A percentile compares a stretch with the other conserved stretches of the same genome.
Conservation (phyloP, 2,113 vertebrate species). For the Ptilorrhoa leucosticta region DNA sequence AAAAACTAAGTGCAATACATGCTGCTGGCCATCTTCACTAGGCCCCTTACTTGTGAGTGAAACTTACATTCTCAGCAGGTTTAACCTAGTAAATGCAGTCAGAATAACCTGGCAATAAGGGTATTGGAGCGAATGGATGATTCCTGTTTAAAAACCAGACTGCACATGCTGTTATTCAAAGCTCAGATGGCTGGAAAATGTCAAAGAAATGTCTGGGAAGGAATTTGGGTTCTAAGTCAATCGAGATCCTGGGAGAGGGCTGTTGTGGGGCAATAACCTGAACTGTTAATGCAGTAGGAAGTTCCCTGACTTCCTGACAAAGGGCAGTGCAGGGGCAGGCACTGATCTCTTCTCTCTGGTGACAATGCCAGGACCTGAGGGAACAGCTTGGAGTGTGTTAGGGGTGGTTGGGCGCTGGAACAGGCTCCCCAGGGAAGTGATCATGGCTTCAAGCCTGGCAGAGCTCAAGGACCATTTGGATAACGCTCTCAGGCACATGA, state of each 20-base stretch:
- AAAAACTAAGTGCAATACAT: not conserved
- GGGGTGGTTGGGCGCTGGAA: not conserved
- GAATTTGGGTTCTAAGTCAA: not conserved
- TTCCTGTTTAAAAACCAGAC: not conserved
- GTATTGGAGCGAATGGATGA: not conserved
- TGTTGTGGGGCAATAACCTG: not conserved
- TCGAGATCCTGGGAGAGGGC: not conserved
- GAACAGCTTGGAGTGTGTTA: too few relatives aligned
- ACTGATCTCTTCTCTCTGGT: not conserved
- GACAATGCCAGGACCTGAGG: fast-evolving
- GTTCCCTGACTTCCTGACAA: not conserved
- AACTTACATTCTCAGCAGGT: not conserved
- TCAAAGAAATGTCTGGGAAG: not conserved
- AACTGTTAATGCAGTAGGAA: not conserved
- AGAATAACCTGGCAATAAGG: not conserved
- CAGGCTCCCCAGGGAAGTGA: not conserved
- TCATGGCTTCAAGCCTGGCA: not conserved
- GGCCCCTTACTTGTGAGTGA: not conserved
- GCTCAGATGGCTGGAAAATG: not conserved
- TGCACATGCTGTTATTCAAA: not conserved
- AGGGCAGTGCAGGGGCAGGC: not conserved
- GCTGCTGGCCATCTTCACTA: not conserved
- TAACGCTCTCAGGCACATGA: fast-evolving
- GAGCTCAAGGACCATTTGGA: not conserved
- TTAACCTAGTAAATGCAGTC: not conserved